A percentile compares a stretch with the other conserved stretches of the same genome.
These are phyloP conservation scores for Aramus guarauna DNA, from an alignment of 2,113 vertebrate genomes.

Conservation along the genomic window DNA sequence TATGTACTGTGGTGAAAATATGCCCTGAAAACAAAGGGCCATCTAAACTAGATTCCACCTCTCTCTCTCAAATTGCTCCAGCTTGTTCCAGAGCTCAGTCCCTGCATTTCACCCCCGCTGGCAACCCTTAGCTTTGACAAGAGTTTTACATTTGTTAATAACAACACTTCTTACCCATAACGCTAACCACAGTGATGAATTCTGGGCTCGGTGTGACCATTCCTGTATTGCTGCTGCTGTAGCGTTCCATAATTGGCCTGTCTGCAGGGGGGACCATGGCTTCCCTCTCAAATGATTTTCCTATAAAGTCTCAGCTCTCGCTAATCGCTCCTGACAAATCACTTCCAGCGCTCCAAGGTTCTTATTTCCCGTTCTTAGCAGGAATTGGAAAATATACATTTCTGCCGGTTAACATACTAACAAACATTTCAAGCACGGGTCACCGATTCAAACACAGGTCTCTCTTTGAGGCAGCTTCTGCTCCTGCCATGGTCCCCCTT, in stretches of 20 bases:
- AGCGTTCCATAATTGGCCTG: neutral
- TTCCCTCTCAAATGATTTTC: constrained; percentile 10
- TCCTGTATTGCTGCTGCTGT: neutral
- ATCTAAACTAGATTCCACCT: neutral
- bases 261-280: neutral
- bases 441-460: neutral
- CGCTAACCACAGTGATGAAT: neutral
- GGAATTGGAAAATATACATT: neutral
- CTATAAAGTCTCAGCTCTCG: neutral
- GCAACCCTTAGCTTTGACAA: neutral
- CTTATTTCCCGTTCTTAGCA: neutral
- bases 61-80: neutral
- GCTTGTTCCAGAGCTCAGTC: neutral
- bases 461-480: neutral
- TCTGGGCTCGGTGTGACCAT: neutral
- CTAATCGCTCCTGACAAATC: constrained; percentile 25
- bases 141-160: neutral
- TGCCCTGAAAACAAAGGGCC: neutral
- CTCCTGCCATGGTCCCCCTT: neutral
- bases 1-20: neutral
- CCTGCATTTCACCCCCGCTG: neutral
- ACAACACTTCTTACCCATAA: neutral
- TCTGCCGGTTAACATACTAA: neutral
- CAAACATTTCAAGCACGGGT: neutral
- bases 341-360: neutral